A percentile compares a stretch with the other conserved stretches of the same genome.
phyloP scores from a whole-genome alignment of 1,140 invertebrate genomes.

The Trichoplusia ni region DNA sequence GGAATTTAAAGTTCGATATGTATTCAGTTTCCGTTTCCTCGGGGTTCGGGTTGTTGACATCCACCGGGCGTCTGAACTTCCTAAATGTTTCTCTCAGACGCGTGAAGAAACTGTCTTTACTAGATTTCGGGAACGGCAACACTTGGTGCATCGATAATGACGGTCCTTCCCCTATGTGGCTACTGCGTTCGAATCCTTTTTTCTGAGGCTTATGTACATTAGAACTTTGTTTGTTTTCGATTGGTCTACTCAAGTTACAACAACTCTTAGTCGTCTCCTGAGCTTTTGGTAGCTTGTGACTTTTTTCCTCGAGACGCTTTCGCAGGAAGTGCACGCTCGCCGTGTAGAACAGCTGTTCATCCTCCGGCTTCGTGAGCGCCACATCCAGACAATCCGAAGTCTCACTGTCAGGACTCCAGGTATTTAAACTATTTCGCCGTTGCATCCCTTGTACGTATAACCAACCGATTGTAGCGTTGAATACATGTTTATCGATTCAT shows the following conservation, averaged over 20 bases:
- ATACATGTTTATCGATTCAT: constrained; percentile 28
- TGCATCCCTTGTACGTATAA: constrained; percentile 49
- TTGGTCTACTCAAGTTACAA: constrained; percentile 35
- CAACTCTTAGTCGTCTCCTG: constrained; percentile 46
- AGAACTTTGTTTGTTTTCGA: neutral
- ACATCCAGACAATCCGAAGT: constrained; percentile 20
- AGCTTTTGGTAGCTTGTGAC: constrained; percentile 30
- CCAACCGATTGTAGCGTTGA: neutral
- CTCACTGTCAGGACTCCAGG: constrained; percentile 16
- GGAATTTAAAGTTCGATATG: constrained; percentile 62
- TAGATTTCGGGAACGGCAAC: constrained; percentile 64
- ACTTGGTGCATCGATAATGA: constrained; percentile 65
- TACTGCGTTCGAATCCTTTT: neutral
- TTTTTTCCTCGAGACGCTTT: constrained; percentile 58
- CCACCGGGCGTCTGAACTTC: constrained; percentile 45
- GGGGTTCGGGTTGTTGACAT: constrained; percentile 30
- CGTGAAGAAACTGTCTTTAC: constrained; percentile 51
- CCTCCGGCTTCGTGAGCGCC: constrained; percentile 49
- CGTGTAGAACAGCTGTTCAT: constrained; percentile 59
- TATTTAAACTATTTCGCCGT: constrained; percentile 36
- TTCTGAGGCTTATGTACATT: neutral
- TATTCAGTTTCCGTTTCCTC: constrained; percentile 43
- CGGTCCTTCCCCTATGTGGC: neutral
- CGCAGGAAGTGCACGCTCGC: constrained; percentile 68
- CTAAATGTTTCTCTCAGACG: constrained; percentile 58